Evolutionary conservation across 2,797 vertebrate species (phyloP), one percentile per base, ranked within the genome.

Genomic region (Hippopotamyrus pictus): DNA sequence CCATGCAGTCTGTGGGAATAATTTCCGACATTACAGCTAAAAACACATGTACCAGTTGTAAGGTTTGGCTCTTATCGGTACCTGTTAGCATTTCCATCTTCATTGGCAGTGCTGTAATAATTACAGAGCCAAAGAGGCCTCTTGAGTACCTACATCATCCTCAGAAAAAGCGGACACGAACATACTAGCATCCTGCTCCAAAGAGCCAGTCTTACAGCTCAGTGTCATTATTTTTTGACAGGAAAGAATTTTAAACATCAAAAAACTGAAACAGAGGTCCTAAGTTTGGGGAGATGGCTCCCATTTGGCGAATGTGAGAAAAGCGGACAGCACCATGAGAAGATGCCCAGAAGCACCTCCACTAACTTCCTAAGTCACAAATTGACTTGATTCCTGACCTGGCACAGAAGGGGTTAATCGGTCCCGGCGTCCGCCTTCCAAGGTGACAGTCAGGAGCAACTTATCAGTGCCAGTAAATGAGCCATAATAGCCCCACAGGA

Each of bases 11-110:
- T 97, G 97, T 98, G 97, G 97, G 97, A 97, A 98, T 99, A 97
- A 99, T 98, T 99, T 97, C 98, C 97, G 97, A 97, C 97, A 96
- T 97, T 97, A 97, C 97, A 97, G 98, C 97, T 97, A 37, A 97
- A 97, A 97, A 98, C 97, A 98, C 97, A 97, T 98, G 97, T 97
- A 97, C 96, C 95, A 97, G 97, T 97, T 97, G 97, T 97, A 97
- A 97, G 96, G 96, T 95, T 96, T 95, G 95, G 94, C 97, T 96
- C 95, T 96, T 97, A 96, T 97, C 96, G 95, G 99, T 98, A 96
- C 97, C 94, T 0, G 79, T 93, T 73, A 95, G 93, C 93, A 95
- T 94, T 95, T 73, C 92, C 37, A 44, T 93, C 94, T 94, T 93
- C 94, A 95, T 94, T 95, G 96, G 94, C 95, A 96, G 95, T 95